Evolutionary conservation across 2,113 vertebrate genomes (phyloP), one percentile per base, ranked within the genome.

Genomic region (Thamnophis sirtalis): DNA sequence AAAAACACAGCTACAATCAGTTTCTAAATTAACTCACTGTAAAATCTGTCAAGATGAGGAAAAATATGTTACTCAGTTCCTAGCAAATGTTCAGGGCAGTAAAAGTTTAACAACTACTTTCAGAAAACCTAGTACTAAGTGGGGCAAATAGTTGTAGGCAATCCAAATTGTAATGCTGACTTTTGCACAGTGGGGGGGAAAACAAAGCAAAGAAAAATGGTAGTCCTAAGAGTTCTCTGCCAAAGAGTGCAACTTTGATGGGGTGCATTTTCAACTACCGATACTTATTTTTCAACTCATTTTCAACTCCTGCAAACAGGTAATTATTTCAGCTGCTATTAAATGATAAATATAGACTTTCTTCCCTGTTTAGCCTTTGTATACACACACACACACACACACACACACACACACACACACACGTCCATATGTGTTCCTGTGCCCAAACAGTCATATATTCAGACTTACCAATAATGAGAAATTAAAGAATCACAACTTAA

Each of bases 181-280:
- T 97, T 97, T 94, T 96, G 95, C 93, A 96, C 90, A 94, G 92
- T 94, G 94, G 92, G 91, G 58, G 33, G 43, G 63, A 63, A 91
- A 55, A 28, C 21, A 28, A 15, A 87, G 19, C 53, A 53, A 33
- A 60, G 33, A 73, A 91, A 94, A 88, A 95, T 94, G 96, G 93
- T 96, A 93, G 93, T 96, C 89, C 94, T 92, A 94, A 96, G 95
- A 95, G 4, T 13, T 92, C 93, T 54, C 91, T 96, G 95, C 94
- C 95, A 96, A 96, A 96, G 96, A 97, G 96, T 94, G 92, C 92
- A 96, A 96, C 94, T 94, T 96, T 96, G 94, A 94, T 95, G 92
- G 91, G 91, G 91, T 96, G 63, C 92, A 94, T 95, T 97, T 94
- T 96, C 95, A 96, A 96, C 92, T 95, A 86, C 53, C 1, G 53